A percentile compares a stretch with the other conserved stretches of the same genome.
phyloP scores from a whole-genome alignment of 2,888 invertebrate species.

The Dicranocentrus wangi region DNA sequence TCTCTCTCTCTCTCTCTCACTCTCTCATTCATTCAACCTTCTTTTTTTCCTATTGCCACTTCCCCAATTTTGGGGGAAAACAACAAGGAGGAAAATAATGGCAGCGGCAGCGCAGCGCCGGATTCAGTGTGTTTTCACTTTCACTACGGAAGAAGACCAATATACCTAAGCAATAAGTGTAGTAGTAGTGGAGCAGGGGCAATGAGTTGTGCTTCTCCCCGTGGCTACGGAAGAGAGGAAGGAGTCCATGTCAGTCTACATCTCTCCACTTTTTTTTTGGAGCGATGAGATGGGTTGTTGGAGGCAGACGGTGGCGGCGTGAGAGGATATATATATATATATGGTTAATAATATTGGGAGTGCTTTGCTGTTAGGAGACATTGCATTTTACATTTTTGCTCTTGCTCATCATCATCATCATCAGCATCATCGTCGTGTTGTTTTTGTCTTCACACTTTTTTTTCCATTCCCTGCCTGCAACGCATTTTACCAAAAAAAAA shows the following conservation, averaged over 20 bases:
- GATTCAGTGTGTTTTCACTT: neutral
- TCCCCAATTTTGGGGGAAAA: slow-evolving; percentile 10
- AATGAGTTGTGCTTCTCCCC: no score
- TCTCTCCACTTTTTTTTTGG: slow-evolving; percentile 15
- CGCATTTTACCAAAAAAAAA: no score
- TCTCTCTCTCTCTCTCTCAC: slow-evolving; percentile 38
- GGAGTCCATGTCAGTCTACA: slow-evolving; percentile 25
- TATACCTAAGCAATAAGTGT: no score
- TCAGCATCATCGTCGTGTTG: no score
- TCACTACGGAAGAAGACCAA: neutral
- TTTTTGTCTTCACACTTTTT: slow-evolving; percentile 30
- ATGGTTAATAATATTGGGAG: no score
- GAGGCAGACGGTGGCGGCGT: neutral
- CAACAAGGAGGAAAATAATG: slow-evolving; percentile 16
- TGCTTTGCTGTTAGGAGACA: no score
- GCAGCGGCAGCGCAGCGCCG: neutral
- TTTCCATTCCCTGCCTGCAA: slow-evolving; percentile 11
- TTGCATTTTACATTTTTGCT: no score
- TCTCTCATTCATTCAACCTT: slow-evolving; percentile 45
- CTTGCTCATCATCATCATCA: no score
- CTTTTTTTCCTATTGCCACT: slow-evolving; percentile 36
- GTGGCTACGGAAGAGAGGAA: slow-evolving; percentile 9
- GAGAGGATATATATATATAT: neutral
- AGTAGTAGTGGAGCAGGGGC: no score
- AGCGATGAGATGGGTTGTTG: neutral